A percentile compares a stretch with the other conserved stretches of the same genome.
Evolutionary conservation across 2,888 invertebrate genomes (phyloP).

Genomic region (Dryocosmus kuriphilus): DNA sequence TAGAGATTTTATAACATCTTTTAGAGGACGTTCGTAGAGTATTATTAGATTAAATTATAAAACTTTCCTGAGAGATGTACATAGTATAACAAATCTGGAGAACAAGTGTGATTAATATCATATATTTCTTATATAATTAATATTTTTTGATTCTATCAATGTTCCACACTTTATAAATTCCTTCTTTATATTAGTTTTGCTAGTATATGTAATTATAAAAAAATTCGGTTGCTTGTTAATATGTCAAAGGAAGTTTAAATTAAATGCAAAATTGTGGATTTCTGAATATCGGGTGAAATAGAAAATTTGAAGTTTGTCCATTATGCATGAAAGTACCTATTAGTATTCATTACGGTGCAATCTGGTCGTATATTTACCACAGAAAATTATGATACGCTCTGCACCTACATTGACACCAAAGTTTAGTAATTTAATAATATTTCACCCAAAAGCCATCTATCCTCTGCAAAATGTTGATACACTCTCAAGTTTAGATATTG

Average conservation of each 20-base stretch:
- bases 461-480: too few relatives aligned
- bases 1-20: too few relatives aligned
- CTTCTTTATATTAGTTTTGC: background rate
- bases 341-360: background rate
- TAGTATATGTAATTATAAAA: too few relatives aligned
- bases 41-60: too few relatives aligned
- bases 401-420: background rate
- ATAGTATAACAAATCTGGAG: too few relatives aligned
- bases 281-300: background rate
- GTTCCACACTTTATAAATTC: too few relatives aligned
- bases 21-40: too few relatives aligned
- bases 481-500: too few relatives aligned
- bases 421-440: background rate
- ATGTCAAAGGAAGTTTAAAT: background rate
- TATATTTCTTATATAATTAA: too few relatives aligned
- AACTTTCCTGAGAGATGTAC: too few relatives aligned
- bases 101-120: too few relatives aligned
- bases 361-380: background rate
- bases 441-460: background rate
- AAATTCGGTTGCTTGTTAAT: background rate
- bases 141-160: too few relatives aligned
- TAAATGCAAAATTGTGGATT: background rate
- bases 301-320: background rate
- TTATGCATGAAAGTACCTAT: conserved; percentile 4
- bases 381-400: background rate